Evolutionary conservation across 2,797 vertebrate species (phyloP).

Genomic region (Pantherophis vulpinus): DNA sequence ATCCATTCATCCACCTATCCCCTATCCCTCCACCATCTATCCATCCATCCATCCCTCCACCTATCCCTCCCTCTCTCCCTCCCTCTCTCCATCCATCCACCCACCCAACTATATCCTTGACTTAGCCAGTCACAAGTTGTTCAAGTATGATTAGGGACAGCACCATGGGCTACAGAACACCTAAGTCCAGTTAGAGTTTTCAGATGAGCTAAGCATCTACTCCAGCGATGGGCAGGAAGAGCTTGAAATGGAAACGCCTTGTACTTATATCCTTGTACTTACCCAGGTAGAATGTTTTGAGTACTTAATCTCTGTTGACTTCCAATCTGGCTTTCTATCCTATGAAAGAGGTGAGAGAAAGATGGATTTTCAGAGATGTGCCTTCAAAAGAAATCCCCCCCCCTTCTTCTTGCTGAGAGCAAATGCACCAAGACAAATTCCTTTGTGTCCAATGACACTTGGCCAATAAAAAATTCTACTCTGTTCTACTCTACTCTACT

Average conservation of each 20-base stretch:
- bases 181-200: not conserved
- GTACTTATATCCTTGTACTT: not conserved
- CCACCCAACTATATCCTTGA: not conserved
- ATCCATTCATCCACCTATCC: not conserved
- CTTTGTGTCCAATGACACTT: too few relatives aligned
- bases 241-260: not conserved
- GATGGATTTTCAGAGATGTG: not conserved
- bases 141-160: not conserved
- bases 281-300: not conserved
- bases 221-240: not conserved
- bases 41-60: too few relatives aligned
- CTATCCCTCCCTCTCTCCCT: too few relatives aligned
- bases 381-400: not conserved
- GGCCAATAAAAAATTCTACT: too few relatives aligned
- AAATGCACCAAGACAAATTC: too few relatives aligned
- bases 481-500: too few relatives aligned
- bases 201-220: not conserved
- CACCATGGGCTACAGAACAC: not conserved
- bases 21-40: not conserved
- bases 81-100: too few relatives aligned
- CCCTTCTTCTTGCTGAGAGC: not conserved
- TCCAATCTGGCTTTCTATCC: not conserved
- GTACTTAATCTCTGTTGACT: not conserved
- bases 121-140: not conserved
- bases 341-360: not conserved